phyloP scores from a whole-genome alignment of 2,888 invertebrate species.

The Watsonalla binaria region DNA sequence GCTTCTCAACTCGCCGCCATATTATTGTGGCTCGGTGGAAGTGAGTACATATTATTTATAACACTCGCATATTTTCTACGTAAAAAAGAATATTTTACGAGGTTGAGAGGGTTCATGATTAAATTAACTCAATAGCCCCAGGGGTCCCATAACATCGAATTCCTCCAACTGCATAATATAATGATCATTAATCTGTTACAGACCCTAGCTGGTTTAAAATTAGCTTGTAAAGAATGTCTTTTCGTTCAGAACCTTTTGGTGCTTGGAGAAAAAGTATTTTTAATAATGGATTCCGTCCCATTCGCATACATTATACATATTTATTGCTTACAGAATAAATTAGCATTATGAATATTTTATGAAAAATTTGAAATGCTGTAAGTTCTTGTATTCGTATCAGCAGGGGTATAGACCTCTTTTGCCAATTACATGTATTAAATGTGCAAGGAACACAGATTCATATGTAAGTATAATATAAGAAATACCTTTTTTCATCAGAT shows the following conservation, averaged over 20 bases:
- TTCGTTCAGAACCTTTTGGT: no score
- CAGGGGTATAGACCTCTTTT: neutral
- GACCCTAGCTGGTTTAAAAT: neutral
- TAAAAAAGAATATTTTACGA: neutral
- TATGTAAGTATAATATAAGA: neutral
- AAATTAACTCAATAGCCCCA: neutral
- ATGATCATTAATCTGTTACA: neutral
- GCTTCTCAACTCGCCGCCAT: constrained; percentile 60
- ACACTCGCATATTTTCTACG: neutral
- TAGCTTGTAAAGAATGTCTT: no score
- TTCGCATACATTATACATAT: no score
- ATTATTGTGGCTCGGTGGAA: constrained; percentile 67
- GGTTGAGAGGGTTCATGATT: neutral
- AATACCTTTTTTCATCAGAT: constrained; percentile 25
- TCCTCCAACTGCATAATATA: neutral
- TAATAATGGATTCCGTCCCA: no score
- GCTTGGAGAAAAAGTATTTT: no score
- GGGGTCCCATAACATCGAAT: neutral
- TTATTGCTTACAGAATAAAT: no score
- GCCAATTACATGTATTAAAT: neutral
- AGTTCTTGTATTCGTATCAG: no score
- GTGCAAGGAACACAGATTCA: neutral
- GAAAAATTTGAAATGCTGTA: no score
- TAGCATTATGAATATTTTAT: no score
- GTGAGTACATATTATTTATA: constrained; percentile 40